Percentiles rank a stretch among this genome's conserved stretches.
phyloP scores from a whole-genome alignment of 2,797 vertebrate genomes.

The Leucoraja ocellata region DNA sequence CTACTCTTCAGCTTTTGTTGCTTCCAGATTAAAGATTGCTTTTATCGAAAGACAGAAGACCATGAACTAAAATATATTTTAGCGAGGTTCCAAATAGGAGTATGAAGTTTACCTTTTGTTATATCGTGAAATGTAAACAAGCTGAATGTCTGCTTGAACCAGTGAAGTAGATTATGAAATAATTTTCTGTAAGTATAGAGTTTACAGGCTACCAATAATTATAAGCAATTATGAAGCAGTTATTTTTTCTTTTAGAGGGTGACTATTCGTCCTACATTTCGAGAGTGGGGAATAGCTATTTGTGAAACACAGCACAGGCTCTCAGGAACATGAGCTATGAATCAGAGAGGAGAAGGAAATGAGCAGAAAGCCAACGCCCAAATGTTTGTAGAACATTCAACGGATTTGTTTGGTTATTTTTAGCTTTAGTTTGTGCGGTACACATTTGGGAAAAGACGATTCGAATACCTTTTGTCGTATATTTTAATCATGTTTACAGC shows the following conservation, averaged over 20 bases:
- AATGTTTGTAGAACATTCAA: constrained; percentile 27
- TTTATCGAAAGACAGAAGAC: neutral
- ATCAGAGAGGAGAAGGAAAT: constrained; percentile 2
- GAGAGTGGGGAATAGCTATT: neutral
- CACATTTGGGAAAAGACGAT: neutral
- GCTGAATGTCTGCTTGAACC: neutral
- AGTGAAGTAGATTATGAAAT: constrained; percentile 16
- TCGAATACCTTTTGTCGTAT: neutral
- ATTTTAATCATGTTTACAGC: neutral
- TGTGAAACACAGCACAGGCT: constrained; percentile 6
- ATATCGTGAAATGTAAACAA: neutral
- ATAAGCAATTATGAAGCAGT: too few relatives aligned
- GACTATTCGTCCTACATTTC: neutral
- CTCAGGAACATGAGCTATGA: neutral
- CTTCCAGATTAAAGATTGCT: neutral
- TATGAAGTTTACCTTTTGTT: neutral
- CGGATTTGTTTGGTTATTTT: constrained; percentile 23
- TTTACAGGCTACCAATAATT: neutral
- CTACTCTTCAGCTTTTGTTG: too few relatives aligned
- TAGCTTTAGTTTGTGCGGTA: constrained; percentile 7
- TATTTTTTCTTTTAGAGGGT: neutral
- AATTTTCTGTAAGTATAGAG: too few relatives aligned
- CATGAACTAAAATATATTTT: neutral
- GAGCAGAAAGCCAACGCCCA: constrained; percentile 9
- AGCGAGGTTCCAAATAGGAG: neutral